Percentiles rank a stretch among this genome's conserved stretches.
Evolutionary conservation across 2,797 vertebrate species (phyloP).

Genomic region (Sebastes wilsoni): DNA sequence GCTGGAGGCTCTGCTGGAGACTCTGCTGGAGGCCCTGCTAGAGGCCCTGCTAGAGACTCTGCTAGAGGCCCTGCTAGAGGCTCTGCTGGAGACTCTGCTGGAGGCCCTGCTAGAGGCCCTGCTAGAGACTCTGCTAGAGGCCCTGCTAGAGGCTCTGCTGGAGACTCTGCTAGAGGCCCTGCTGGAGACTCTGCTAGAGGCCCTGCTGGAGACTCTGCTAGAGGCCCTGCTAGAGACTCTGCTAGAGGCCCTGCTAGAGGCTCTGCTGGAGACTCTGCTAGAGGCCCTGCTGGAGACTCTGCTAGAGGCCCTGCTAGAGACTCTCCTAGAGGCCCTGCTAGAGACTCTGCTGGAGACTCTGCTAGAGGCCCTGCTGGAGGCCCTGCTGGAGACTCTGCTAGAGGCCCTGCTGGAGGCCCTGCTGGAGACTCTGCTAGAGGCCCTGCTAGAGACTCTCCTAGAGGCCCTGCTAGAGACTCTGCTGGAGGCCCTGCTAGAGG

Average conservation of each 20-base stretch:
- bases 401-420: no score
- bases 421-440: no score
- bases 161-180: accelerated
- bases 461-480: accelerated
- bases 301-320: no score
- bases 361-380: no score
- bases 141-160: no score
- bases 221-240: accelerated
- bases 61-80: no score
- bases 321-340: no score
- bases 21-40: no score
- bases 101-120: no score
- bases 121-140: accelerated
- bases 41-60: accelerated
- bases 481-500: accelerated
- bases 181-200: accelerated
- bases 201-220: accelerated
- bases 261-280: accelerated
- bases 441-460: accelerated
- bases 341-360: accelerated
- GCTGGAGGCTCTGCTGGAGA: accelerated
- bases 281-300: no score
- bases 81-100: accelerated
- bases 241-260: accelerated
- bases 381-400: accelerated